phyloP scores from a whole-genome alignment of 2,797 vertebrate species.

The Tauraco hartlaubi region DNA sequence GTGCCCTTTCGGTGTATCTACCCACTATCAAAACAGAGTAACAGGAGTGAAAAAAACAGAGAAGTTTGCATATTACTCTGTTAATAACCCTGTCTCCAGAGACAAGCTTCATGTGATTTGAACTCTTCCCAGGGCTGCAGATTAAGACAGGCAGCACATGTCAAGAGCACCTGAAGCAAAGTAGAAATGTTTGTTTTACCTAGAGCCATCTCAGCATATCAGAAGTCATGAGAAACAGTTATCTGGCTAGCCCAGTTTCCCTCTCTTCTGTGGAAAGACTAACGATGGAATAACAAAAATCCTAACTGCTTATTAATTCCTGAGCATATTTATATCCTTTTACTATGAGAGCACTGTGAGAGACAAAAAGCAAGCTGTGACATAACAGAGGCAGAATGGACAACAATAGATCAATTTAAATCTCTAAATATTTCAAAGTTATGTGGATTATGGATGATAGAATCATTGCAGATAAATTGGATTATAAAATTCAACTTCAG shows the following conservation, averaged over 20 bases:
- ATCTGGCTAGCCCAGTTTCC: neutral
- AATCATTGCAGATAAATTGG: neutral
- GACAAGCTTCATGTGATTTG: neutral
- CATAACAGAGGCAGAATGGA: neutral
- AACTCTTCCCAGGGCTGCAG: neutral
- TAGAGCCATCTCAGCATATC: neutral
- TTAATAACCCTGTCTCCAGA: neutral
- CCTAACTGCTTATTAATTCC: slow-evolving; percentile 8
- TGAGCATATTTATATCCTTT: neutral
- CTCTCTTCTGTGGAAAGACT: neutral
- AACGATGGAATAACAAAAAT: neutral
- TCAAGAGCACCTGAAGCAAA: slow-evolving; percentile 9
- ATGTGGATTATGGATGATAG: neutral
- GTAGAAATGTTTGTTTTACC: slow-evolving; percentile 5
- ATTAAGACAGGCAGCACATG: slow-evolving; percentile 2
- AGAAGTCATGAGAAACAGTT: neutral
- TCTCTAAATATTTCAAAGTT: slow-evolving; percentile 31
- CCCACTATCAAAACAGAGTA: neutral
- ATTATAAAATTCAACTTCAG: neutral
- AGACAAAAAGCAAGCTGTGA: neutral
- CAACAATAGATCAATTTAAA: neutral
- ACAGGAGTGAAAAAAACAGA: neutral
- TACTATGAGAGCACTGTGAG: neutral
- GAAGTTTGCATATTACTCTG: neutral
- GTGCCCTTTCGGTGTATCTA: neutral